phyloP scores from a whole-genome alignment of 2,888 invertebrate species.

The Eustalomyia histrio region DNA sequence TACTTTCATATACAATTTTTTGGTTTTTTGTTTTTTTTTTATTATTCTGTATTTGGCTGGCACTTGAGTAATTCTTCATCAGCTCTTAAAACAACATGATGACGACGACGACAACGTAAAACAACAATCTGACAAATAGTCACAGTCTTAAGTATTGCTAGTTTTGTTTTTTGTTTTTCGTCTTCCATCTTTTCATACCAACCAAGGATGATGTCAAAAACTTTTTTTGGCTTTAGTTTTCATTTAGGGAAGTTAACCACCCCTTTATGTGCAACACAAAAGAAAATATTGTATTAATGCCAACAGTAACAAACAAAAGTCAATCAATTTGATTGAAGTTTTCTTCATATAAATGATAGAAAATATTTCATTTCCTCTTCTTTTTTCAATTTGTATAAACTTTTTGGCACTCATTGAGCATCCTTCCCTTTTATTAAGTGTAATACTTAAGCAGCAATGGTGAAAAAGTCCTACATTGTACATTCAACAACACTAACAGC shows the following conservation, averaged over 20 bases:
- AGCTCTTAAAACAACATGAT: slow-evolving; percentile 58
- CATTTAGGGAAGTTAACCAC: slow-evolving; percentile 55
- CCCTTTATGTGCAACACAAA: not conserved
- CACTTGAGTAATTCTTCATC: slow-evolving; percentile 65
- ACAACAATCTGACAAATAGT: slow-evolving; percentile 53
- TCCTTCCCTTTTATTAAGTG: slow-evolving; percentile 61
- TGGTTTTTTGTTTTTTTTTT: slow-evolving; percentile 21
- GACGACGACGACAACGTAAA: slow-evolving; percentile 35
- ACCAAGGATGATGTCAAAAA: slow-evolving; percentile 56
- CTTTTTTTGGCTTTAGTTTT: slow-evolving; percentile 49
- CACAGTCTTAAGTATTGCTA: slow-evolving; percentile 59
- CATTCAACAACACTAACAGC: slow-evolving; percentile 13
- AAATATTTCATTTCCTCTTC: slow-evolving; percentile 6
- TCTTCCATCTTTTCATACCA: slow-evolving; percentile 38
- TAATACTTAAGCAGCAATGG: slow-evolving; percentile 53
- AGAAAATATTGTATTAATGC: slow-evolving; percentile 24
- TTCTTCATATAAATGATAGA: not conserved
- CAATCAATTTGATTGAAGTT: slow-evolving; percentile 58
- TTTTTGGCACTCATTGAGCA: slow-evolving; percentile 42
- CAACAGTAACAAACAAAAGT: slow-evolving; percentile 47
- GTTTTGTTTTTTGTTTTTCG: slow-evolving; percentile 41
- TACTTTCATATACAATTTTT: not conserved
- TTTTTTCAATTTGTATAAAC: not conserved
- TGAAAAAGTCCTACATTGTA: slow-evolving; percentile 58
- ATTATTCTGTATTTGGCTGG: slow-evolving; percentile 59